Base-by-base conservation (phyloP, 2,113 vertebrate species). In the Hymenochirus boettgeri region DNA sequence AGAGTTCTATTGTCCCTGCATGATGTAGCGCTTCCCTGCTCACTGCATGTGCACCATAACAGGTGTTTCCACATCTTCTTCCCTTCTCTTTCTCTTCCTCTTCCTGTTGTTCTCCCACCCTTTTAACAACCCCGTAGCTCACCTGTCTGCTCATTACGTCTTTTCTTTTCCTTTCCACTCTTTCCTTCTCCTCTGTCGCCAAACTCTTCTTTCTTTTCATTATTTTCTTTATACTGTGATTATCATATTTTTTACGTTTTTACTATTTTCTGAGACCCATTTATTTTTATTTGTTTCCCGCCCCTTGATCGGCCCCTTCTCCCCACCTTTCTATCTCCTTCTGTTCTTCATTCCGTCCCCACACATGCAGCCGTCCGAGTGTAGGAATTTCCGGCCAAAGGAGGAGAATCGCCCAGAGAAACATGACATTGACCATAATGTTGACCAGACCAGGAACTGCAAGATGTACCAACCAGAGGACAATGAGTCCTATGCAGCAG, bases 281-380 rank as follows among this genome's bases (percentile, higher is more conserved):
- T 48, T 73, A 59, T 63, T 65, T 42, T 61, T 7, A 35, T 35
- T 52, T 74, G n/a, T 48, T 25, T 48, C 23, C 29, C 47, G 24
- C 45, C 48, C 39, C 25, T 64, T 54, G 29, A 33, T 62, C 57
- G 50, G 26, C 48, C 39, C 65, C 46, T 58, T 46, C 25, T 72
- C 80, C 73, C 79, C 74, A 82, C 73, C 74, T 75, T 83, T 67
- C 35, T n/a, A n/a, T n/a, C 47, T 59, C 86, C 82, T 77, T 78
- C 86, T 82, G 89, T 83, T 89, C 79, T 67, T 91, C 91, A 94
- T 94, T 91, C 91, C 90, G 88, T 88, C 85, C 90, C 90, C 92
- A 91, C 89, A 85, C 87, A 89, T 91, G 84, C 89, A 97, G 91
- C 92, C 95, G 73, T 80, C 91, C 85, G 91, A 97, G 86, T 94